Evolutionary conservation across 2,797 vertebrate genomes (phyloP).

Genomic region (Melanotaenia trifasciata): DNA sequence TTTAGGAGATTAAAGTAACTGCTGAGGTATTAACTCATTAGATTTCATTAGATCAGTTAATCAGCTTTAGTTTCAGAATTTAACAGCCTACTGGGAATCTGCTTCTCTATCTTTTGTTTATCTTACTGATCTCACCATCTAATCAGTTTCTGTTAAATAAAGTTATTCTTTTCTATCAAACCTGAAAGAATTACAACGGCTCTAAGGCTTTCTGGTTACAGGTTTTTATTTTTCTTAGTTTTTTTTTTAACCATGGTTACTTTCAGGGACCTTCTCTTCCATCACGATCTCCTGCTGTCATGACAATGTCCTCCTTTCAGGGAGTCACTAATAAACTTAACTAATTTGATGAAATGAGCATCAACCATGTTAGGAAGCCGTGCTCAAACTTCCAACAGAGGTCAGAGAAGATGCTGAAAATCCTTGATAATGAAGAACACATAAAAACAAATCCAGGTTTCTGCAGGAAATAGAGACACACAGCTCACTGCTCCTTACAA

Average conservation of each 20-base stretch:
- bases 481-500: slow-evolving; percentile 49
- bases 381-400: background rate
- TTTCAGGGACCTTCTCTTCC: background rate
- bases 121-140: background rate
- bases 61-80: background rate
- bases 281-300: background rate
- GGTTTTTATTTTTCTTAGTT: background rate
- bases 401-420: slow-evolving; percentile 38
- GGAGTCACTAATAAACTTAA: background rate
- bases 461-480: slow-evolving; percentile 30
- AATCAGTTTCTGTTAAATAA: background rate
- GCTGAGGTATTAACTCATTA: background rate
- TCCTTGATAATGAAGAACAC: slow-evolving; percentile 22
- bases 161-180: background rate
- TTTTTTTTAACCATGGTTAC: background rate
- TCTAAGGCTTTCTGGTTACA: background rate
- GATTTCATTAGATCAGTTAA: background rate
- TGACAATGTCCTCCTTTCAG: background rate
- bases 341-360: slow-evolving; percentile 36
- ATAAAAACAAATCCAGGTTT: slow-evolving; percentile 55
- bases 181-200: too few relatives aligned
- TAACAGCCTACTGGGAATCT: background rate
- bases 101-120: background rate
- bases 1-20: background rate
- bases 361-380: background rate